phyloP scores from a whole-genome alignment of 2,888 invertebrate genomes.

The Pyrrhia umbra region DNA sequence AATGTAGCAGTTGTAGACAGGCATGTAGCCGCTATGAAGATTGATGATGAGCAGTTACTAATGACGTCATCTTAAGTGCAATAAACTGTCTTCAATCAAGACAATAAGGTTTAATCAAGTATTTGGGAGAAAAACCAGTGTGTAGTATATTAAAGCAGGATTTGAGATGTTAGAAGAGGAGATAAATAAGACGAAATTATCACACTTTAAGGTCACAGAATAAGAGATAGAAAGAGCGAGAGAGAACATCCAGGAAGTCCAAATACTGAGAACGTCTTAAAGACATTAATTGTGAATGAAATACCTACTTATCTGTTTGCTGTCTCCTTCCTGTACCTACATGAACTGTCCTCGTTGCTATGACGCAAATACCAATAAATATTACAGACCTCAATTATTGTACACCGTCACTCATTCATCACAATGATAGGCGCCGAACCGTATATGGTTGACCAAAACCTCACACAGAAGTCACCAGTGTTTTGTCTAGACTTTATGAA shows the following conservation, averaged over 20 bases:
- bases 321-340: not conserved
- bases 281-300: not conserved
- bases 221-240: no score
- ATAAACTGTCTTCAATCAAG: not conserved
- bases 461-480: constrained; percentile 12
- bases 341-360: constrained; percentile 33
- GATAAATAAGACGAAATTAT: not conserved
- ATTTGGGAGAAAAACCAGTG: not conserved
- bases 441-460: constrained; percentile 23
- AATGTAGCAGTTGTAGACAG: not conserved
- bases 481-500: constrained; percentile 49
- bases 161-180: not conserved
- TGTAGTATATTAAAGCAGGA: not conserved
- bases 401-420: constrained; percentile 27
- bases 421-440: constrained; percentile 33
- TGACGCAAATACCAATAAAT: constrained; percentile 35
- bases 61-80: constrained; percentile 23
- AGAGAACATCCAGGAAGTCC: not conserved
- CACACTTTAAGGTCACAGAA: no score
- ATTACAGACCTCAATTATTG: constrained; percentile 24
- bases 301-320: not conserved
- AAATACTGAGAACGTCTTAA: not conserved
- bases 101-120: not conserved
- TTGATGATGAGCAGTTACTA: constrained; percentile 3
- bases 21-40: not conserved